Conservation (phyloP, 2,113 vertebrate species). For the Odobenus rosmarus region DNA sequence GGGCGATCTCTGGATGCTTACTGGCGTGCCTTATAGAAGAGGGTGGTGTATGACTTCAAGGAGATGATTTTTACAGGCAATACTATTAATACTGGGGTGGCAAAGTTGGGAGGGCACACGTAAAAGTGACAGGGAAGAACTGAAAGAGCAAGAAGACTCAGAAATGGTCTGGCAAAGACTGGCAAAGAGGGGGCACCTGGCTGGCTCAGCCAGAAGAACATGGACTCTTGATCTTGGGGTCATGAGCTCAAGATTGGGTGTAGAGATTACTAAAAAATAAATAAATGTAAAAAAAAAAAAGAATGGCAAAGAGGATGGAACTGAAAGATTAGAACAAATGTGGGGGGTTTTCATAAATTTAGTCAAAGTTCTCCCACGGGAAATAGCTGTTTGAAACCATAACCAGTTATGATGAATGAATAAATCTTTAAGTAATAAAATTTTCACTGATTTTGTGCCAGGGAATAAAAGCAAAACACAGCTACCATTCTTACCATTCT, state of each 20-base stretch:
- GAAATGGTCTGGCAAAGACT: neutral
- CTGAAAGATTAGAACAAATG: neutral
- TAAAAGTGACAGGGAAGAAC: neutral
- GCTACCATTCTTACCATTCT: neutral
- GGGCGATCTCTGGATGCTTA: neutral
- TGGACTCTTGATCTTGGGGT: neutral
- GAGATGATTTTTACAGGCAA: neutral
- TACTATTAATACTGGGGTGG: neutral
- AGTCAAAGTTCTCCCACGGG: neutral
- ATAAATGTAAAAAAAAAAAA: neutral
- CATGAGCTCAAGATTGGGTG: neutral
- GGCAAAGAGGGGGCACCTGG: neutral
- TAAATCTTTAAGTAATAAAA: neutral
- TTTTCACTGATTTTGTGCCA: neutral
- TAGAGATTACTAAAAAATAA: neutral
- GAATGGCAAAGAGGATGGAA: neutral
- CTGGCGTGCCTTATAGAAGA: neutral
- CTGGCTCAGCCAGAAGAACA: neutral
- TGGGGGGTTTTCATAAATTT: neutral
- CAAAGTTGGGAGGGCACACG: neutral
- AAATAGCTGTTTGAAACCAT: neutral
- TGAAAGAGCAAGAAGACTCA: neutral
- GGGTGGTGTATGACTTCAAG: neutral
- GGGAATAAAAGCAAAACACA: constrained; percentile 7
- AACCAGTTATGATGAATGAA: neutral